Conservation (phyloP, 2,797 vertebrate species). For the Micromesistius poutassou region DNA sequence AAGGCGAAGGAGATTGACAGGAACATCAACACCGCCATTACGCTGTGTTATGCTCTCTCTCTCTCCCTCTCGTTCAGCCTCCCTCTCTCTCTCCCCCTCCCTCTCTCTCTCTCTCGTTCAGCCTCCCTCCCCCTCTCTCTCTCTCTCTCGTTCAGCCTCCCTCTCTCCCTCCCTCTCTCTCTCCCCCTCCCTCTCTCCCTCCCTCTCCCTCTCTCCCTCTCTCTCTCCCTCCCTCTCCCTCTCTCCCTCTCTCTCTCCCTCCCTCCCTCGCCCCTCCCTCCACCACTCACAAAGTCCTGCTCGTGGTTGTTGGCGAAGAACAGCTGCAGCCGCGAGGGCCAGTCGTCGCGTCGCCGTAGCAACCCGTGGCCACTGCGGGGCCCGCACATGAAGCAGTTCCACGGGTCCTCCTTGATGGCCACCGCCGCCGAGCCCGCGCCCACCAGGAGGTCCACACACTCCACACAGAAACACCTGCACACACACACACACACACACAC, state of each 20-base stretch:
- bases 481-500: constrained; percentile 20
- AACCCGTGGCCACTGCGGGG: constrained; percentile 73
- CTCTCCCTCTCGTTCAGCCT: no score
- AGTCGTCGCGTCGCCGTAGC: constrained; percentile 87
- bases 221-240: no score
- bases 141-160: neutral
- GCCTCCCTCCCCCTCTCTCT: no score
- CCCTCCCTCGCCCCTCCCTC: neutral
- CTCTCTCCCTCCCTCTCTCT: neutral
- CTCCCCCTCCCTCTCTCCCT: neutral
- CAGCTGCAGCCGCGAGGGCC: constrained; percentile 83
- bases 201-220: no score
- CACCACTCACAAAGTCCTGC: constrained; percentile 84
- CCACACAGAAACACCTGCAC: constrained; percentile 92
- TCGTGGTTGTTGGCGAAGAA: constrained; percentile 92
- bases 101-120: neutral
- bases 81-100: no score
- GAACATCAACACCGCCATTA: neutral
- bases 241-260: neutral
- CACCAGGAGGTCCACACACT: constrained; percentile 89
- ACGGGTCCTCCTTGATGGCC: constrained; percentile 88
- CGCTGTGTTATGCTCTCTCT: neutral
- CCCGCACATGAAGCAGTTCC: constrained; percentile 96
- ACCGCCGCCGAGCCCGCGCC: constrained; percentile 78
- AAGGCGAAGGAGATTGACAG: neutral